phyloP scores from a whole-genome alignment of 2,797 vertebrate species.

The Bovichtus variegatus region DNA sequence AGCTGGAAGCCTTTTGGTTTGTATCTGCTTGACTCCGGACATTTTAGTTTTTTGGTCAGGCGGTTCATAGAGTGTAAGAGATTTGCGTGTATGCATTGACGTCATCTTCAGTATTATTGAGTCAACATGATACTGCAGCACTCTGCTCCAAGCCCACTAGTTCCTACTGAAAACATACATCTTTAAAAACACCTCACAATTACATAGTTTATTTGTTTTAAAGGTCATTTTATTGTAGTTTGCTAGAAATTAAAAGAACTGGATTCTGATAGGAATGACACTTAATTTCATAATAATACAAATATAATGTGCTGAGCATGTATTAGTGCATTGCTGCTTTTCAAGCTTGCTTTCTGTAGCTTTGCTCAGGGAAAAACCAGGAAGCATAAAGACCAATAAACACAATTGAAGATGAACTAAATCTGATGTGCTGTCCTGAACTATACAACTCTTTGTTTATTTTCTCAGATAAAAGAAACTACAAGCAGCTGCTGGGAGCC shows the following conservation, averaged over 20 bases:
- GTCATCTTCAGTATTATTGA: not conserved
- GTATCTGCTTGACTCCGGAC: conserved; percentile 35
- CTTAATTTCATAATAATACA: not conserved
- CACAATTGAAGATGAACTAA: not conserved
- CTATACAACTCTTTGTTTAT: not conserved
- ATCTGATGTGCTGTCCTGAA: not conserved
- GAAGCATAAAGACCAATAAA: not conserved
- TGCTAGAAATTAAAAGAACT: no score
- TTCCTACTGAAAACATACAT: no score
- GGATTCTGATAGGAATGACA: no score
- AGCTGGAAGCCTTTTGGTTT: conserved; percentile 95
- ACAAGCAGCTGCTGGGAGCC: conserved; percentile 92
- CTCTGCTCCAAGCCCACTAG: no score
- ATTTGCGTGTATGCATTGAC: not conserved
- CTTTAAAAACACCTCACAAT: no score
- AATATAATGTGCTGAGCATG: not conserved
- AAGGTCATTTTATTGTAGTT: no score
- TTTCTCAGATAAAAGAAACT: conserved; percentile 90
- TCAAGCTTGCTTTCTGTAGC: not conserved
- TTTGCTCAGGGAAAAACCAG: not conserved
- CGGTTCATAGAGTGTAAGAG: not conserved
- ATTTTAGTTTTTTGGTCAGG: not conserved
- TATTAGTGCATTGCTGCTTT: not conserved
- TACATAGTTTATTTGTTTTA: no score
- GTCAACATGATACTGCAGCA: not conserved